Evolutionary conservation across 1,140 invertebrate genomes (phyloP).

Genomic region (Habropoda laboriosa): DNA sequence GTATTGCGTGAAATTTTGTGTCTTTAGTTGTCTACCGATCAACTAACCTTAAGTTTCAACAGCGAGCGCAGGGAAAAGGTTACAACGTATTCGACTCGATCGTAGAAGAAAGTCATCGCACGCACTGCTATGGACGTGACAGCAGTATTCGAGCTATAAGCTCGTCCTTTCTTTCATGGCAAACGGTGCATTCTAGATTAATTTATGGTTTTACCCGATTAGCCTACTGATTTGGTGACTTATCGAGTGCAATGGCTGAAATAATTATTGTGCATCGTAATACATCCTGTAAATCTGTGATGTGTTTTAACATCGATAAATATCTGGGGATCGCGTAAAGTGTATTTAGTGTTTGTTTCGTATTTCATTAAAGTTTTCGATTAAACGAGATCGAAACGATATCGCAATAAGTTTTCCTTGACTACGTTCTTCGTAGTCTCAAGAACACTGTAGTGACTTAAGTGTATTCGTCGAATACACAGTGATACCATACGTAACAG

Average conservation of each 20-base stretch:
- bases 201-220: slow-evolving; percentile 27
- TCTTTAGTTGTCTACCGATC: background rate
- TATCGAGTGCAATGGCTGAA: slow-evolving; percentile 46
- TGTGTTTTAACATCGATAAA: background rate
- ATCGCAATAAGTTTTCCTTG: background rate
- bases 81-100: slow-evolving; percentile 26
- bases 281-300: slow-evolving; percentile 8
- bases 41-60: background rate
- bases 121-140: slow-evolving; percentile 55
- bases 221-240: slow-evolving; percentile 21
- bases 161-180: slow-evolving; percentile 52
- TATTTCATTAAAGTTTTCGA: background rate
- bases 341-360: slow-evolving; percentile 24
- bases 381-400: background rate
- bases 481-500: background rate
- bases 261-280: slow-evolving; percentile 31
- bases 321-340: slow-evolving; percentile 11
- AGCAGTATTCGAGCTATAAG: slow-evolving; percentile 58
- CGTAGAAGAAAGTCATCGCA: slow-evolving; percentile 15
- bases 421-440: background rate
- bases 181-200: slow-evolving; percentile 48
- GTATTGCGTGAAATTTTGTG: slow-evolving; percentile 40
- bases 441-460: background rate
- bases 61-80: background rate
- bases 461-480: background rate